A percentile compares a stretch with the other conserved stretches of the same genome.
Evolutionary conservation across 53 echinoderm and acorn worm genomes (phyloP).

Genomic region (Crossaster papposus): DNA sequence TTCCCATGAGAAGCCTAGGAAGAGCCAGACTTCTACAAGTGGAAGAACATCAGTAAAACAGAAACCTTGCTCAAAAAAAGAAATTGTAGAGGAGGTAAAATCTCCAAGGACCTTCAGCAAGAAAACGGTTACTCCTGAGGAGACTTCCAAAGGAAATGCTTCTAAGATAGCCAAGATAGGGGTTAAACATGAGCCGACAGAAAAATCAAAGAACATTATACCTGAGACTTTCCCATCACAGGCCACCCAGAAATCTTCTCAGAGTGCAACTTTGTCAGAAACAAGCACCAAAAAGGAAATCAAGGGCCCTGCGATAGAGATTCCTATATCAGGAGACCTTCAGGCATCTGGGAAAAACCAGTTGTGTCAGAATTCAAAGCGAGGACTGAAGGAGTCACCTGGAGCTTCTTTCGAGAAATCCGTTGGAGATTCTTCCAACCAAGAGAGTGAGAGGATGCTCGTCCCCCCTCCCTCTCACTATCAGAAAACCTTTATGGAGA

Average conservation of each 20-base stretch:
- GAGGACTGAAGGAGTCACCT: background rate
- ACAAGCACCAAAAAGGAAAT: background rate
- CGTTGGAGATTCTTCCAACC: constrained; percentile 14
- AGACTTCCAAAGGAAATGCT: background rate
- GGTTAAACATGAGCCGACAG: background rate
- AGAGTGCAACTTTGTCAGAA: background rate
- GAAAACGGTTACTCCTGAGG: background rate
- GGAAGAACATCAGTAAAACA: background rate
- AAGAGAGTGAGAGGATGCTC: constrained; percentile 56
- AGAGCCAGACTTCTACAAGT: background rate
- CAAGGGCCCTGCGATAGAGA: background rate
- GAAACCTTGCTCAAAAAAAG: background rate
- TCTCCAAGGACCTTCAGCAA: background rate
- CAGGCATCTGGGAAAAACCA: background rate
- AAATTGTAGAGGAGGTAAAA: background rate
- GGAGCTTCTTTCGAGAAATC: background rate
- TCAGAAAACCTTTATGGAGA: constrained; percentile 23
- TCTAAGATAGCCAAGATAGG: background rate
- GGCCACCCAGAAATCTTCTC: background rate
- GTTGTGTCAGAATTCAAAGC: background rate
- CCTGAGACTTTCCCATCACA: constrained; percentile 18
- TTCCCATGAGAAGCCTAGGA: background rate
- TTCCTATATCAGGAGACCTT: background rate
- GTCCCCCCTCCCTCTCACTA: constrained; percentile 49
- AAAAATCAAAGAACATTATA: background rate